Base-by-base conservation (phyloP, 1,140 invertebrate species). In the Pogonus chalceus region DNA sequence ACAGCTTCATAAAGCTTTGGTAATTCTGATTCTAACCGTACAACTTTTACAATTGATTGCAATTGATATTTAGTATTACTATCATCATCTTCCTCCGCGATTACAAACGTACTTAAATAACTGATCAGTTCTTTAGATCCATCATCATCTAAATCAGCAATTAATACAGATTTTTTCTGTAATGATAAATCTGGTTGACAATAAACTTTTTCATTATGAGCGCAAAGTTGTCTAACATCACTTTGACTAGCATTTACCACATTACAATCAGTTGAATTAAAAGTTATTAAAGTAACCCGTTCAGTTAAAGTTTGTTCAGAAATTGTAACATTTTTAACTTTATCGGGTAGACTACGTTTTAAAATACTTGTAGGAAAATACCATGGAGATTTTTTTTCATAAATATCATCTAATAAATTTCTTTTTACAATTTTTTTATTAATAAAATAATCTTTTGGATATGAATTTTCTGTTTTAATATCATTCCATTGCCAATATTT, bases 401-500 rank as follows among this genome's bases (percentile, higher is more conserved):
- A 4, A 4, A 43, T 18, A 18, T 43, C 18, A 43, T 43, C 37
- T 12, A 43, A 43, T 43, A 43, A 43, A 18, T 43, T 43, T 12
- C 37, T 7, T 39, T 7, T n/a, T 7, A 35, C 21, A 68, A 67
- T 55, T 70, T 69, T 58, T 73, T 67, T 52, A 51, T 56, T 60
- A 23, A 50, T 31, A 24, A 50, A 43, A 24, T 26, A 37, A 3
- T 56, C 14, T 22, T 49, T 59, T n/a, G 52, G 54, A 26, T 60
- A 55, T 51, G 58, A 57, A 10, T 58, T 56, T 20, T 55, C 52
- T 23, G 46, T 51, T 9, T 55, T 59, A 3, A 60, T 57, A 3
- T 63, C 63, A 23, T 76, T 76, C 83, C 84, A 88, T 60, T 85
- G 79, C 86, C 86, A 88, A 66, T 87, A 83, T 72, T 90, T 88